Evolutionary conservation across 2,888 invertebrate genomes (phyloP).

Genomic region (Amblyteles armatorius): DNA sequence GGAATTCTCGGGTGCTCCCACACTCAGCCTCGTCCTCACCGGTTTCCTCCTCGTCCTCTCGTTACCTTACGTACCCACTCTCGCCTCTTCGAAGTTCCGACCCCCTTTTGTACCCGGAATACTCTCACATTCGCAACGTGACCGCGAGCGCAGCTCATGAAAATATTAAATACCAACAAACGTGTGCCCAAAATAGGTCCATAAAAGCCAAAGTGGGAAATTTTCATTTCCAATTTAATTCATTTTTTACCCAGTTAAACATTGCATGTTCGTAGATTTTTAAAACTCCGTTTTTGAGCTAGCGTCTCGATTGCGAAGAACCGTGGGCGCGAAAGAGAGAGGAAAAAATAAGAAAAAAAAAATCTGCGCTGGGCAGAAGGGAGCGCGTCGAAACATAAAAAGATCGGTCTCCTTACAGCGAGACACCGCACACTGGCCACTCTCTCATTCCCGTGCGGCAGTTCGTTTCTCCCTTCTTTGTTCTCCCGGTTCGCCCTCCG

Average conservation of each 20-base stretch:
- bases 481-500: constrained; percentile 72
- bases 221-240: too few relatives aligned
- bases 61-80: constrained; percentile 28
- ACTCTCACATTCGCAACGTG: constrained; percentile 1
- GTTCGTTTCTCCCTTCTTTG: constrained; percentile 53
- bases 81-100: constrained; percentile 53
- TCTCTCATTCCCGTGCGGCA: constrained; percentile 43
- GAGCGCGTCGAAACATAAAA: constrained; percentile 84
- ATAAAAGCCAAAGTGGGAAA: background rate
- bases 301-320: background rate
- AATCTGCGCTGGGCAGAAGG: constrained; percentile 71
- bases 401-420: constrained; percentile 81
- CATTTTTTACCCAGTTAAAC: too few relatives aligned
- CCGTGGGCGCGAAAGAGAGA: constrained; percentile 23
- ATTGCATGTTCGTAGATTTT: background rate
- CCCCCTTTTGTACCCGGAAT: constrained; percentile 14
- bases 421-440: constrained; percentile 65
- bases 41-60: constrained; percentile 15
- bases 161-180: background rate
- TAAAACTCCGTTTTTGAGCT: background rate
- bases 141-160: background rate
- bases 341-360: constrained; percentile 62
- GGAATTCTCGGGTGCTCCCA: constrained; percentile 77
- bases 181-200: background rate
- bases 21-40: constrained; percentile 45